phyloP scores from a whole-genome alignment of 2,113 vertebrate genomes.

The Ciconia maguari region DNA sequence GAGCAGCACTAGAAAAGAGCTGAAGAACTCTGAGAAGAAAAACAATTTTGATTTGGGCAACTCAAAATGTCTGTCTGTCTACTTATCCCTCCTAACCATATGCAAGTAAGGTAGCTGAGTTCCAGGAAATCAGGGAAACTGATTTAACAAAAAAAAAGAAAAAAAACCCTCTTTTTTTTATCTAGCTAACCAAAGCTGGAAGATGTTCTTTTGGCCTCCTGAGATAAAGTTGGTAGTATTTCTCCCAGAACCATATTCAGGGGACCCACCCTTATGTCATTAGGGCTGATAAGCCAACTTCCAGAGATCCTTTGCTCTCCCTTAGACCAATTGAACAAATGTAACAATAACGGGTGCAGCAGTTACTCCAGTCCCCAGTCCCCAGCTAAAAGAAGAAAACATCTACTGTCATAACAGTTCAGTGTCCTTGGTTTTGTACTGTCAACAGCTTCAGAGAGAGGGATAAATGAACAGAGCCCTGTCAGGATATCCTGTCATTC shows the following conservation, averaged over 20 bases:
- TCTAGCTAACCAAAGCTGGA: neutral
- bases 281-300: neutral
- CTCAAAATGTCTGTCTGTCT: neutral
- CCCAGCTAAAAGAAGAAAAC: neutral
- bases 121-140: neutral
- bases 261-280: neutral
- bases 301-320: neutral
- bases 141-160: neutral
- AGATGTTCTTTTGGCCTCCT: neutral
- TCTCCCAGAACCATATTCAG: neutral
- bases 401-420: neutral
- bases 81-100: neutral
- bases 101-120: neutral
- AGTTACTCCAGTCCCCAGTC: neutral
- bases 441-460: constrained; percentile 43
- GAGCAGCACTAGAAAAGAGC: neutral
- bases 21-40: neutral
- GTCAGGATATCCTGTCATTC: constrained; percentile 79
- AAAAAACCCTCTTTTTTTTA: neutral
- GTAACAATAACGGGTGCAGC: neutral
- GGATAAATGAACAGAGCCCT: neutral
- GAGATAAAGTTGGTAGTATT: neutral
- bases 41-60: neutral
- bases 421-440: constrained; percentile 6
- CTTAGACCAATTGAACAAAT: neutral